phyloP scores from a whole-genome alignment of 2,113 vertebrate genomes.

The Hyla sarda region DNA sequence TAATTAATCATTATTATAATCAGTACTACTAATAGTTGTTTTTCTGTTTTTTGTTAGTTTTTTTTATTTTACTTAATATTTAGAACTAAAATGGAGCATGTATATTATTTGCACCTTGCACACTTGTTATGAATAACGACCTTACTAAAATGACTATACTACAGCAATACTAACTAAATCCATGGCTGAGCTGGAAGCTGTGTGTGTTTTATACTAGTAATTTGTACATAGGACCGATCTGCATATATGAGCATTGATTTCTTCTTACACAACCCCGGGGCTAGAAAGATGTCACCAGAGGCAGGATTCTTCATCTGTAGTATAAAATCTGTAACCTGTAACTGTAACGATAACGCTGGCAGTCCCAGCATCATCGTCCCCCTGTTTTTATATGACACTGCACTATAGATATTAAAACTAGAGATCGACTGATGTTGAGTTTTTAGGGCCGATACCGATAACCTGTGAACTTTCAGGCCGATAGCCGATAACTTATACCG shows the following conservation, averaged over 20 bases:
- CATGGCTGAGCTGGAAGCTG: not conserved
- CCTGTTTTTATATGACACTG: too few relatives aligned
- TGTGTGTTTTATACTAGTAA: not conserved
- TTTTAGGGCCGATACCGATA: too few relatives aligned
- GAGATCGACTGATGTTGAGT: too few relatives aligned
- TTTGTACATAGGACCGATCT: not conserved
- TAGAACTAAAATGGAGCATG: not conserved
- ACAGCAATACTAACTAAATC: not conserved
- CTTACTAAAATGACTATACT: not conserved
- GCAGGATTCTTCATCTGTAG: not conserved
- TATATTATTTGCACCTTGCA: too few relatives aligned
- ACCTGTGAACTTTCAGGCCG: too few relatives aligned
- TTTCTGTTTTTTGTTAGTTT: not conserved
- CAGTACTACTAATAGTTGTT: not conserved
- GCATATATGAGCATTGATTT: not conserved
- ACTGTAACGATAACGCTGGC: too few relatives aligned
- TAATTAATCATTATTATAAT: not conserved
- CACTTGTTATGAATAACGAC: too few relatives aligned
- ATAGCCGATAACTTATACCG: too few relatives aligned
- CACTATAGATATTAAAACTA: too few relatives aligned
- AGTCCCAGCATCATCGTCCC: too few relatives aligned
- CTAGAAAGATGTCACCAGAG: not conserved
- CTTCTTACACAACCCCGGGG: not conserved
- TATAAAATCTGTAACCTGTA: too few relatives aligned
- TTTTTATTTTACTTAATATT: not conserved